Conservation (phyloP, 2,888 invertebrate genomes). For the Agelastica alni region DNA sequence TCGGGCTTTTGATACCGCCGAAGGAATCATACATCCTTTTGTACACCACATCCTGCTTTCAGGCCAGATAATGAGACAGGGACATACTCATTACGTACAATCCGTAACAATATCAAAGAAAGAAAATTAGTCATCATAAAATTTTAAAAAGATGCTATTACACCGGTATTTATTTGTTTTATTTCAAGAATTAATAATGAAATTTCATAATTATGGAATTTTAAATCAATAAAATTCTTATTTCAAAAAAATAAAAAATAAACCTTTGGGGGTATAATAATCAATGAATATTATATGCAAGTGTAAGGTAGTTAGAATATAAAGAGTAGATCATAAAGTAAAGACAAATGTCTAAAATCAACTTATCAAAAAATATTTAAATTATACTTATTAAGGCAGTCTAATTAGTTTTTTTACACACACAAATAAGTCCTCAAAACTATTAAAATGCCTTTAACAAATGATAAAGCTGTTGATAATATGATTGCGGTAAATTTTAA, state of each 20-base stretch:
- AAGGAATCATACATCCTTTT: too few relatives aligned
- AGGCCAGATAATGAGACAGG: too few relatives aligned
- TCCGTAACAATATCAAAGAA: neutral
- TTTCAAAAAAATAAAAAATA: neutral
- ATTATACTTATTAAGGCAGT: neutral
- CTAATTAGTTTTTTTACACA: neutral
- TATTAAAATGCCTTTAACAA: neutral
- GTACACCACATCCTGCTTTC: too few relatives aligned
- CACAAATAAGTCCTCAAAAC: neutral
- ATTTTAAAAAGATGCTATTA: neutral
- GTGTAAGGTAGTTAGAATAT: too few relatives aligned
- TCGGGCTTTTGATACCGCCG: too few relatives aligned
- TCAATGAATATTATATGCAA: neutral
- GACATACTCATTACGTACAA: too few relatives aligned
- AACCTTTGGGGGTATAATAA: neutral
- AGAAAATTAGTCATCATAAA: neutral
- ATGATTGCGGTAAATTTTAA: neutral
- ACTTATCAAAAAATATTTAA: too few relatives aligned
- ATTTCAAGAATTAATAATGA: neutral
- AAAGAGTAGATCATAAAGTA: neutral
- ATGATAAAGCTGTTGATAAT: neutral
- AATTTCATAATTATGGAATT: too few relatives aligned
- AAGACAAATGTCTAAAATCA: too few relatives aligned
- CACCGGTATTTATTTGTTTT: neutral
- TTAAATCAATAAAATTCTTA: too few relatives aligned